These are phyloP conservation scores for Gulo gulo DNA, from an alignment of 2,113 vertebrate species.

Conservation along the genomic window DNA sequence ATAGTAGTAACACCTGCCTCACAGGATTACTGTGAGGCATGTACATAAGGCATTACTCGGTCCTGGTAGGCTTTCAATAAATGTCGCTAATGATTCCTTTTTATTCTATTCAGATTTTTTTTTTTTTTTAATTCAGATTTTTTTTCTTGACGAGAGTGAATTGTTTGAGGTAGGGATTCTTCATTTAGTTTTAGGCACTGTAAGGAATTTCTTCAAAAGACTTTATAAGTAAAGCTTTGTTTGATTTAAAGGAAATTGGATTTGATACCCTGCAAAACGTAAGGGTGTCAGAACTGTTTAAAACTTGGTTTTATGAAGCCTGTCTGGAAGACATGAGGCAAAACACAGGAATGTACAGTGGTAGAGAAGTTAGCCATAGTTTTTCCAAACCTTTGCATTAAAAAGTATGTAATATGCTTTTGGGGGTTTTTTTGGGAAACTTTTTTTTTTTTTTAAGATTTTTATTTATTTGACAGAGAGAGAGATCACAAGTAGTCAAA, in stretches of 20 bases:
- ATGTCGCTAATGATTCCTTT: neutral
- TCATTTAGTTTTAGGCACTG: neutral
- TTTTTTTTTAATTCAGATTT: neutral
- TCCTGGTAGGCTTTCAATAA: neutral
- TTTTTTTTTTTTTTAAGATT: too few relatives aligned
- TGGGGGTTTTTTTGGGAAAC: too few relatives aligned
- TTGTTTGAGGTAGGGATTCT: neutral
- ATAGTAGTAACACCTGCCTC: neutral
- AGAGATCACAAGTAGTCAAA: too few relatives aligned
- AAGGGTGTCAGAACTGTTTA: neutral
- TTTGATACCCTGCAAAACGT: neutral
- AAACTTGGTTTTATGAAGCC: neutral
- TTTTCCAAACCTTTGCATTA: neutral
- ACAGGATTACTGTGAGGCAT: neutral
- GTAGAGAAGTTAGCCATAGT: neutral
- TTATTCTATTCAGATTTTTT: neutral
- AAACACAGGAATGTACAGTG: constrained; percentile 13
- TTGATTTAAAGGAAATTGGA: neutral
- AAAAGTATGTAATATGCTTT: neutral
- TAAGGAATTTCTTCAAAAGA: neutral
- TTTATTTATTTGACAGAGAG: too few relatives aligned
- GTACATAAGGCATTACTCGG: neutral
- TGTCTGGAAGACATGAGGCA: neutral
- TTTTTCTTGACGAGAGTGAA: neutral
- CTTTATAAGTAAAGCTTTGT: constrained; percentile 15